Base-by-base conservation (phyloP, 1,140 invertebrate species). In the Drosophila pruinosa region DNA sequence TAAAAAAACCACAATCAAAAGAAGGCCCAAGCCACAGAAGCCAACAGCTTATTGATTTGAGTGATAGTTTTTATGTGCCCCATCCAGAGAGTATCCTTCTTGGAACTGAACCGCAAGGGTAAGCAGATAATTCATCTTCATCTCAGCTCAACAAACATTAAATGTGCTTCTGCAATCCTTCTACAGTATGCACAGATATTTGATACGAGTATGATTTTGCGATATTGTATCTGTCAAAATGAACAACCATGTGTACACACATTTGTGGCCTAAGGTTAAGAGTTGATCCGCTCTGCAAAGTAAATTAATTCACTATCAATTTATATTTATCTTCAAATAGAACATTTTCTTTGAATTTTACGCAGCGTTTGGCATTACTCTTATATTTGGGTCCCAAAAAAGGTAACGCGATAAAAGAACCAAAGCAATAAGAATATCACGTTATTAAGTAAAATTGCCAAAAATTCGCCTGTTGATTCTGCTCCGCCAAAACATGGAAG, bases 21-120 rank as follows among this genome's bases (percentile, higher is more conserved):
- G 78, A 19, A 58, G 50, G 38, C 52, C 31, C 47, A 21, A 5
- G 28, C 22, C 41, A 48, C 28, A 21, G 38, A 36, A 38, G 28
- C 50, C 59, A 31, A 48, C 39, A 39, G 68, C 15, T 65, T 67
- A 58, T 67, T 58, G 62, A 71, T 65, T 71, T 52, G 53, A 65
- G 61, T 52, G 43, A 50, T 67, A 67, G 62, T 57, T 50, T 64
- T 64, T 50, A 53, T 62, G 58, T 34, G 4, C 24, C 36, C 22
- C 8, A 21, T 8, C 8, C 3, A 12, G 21, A 56, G 19, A 6
- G 19, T 22, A 45, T 45, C 19, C 41, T 45, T 45, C 19, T 8
- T 22, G 10, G 41, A 56, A 41, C 15, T 34, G 4, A 58, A 65
- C 39, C 39, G 28, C 50, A 48, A 65, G 61, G 50, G 61, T 64